Conservation (phyloP, 2,888 invertebrate genomes). For the Cephus nigrinus region DNA sequence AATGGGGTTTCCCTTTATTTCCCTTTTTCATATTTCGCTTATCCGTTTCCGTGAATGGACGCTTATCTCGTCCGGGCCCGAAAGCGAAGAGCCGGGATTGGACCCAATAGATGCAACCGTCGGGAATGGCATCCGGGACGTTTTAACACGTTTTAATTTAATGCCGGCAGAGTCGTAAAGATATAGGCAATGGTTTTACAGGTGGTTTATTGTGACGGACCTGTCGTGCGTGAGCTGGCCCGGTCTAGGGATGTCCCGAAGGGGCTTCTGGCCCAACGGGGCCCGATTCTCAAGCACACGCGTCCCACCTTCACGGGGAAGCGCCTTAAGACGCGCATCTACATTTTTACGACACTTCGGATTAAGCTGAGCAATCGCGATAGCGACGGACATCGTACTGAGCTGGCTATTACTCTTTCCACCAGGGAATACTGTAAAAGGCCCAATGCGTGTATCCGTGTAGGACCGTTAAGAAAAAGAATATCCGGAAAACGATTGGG, state of each 20-base stretch:
- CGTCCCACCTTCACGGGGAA: neutral
- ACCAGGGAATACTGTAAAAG: neutral
- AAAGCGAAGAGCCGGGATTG: neutral
- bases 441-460: neutral
- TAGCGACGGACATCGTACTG: neutral
- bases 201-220: slow-evolving; percentile 2
- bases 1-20: neutral
- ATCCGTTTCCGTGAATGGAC: slow-evolving; percentile 4
- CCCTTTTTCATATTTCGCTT: neutral
- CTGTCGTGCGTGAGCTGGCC: neutral
- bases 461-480: neutral
- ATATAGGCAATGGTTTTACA: slow-evolving; percentile 3
- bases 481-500: neutral
- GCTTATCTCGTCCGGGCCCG: neutral
- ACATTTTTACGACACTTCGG: neutral
- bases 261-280: neutral
- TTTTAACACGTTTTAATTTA: slow-evolving; percentile 8
- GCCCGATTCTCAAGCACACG: neutral
- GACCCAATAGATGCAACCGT: neutral
- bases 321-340: neutral
- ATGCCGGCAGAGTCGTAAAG: slow-evolving; percentile 4
- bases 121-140: slow-evolving; percentile 6
- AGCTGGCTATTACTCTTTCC: neutral
- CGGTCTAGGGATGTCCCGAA: neutral
- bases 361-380: neutral